Percentiles rank a stretch among this genome's conserved stretches.
These are phyloP conservation scores for Pseudopleuronectes americanus DNA, from an alignment of 2,797 vertebrate genomes.

Conservation along the genomic window DNA sequence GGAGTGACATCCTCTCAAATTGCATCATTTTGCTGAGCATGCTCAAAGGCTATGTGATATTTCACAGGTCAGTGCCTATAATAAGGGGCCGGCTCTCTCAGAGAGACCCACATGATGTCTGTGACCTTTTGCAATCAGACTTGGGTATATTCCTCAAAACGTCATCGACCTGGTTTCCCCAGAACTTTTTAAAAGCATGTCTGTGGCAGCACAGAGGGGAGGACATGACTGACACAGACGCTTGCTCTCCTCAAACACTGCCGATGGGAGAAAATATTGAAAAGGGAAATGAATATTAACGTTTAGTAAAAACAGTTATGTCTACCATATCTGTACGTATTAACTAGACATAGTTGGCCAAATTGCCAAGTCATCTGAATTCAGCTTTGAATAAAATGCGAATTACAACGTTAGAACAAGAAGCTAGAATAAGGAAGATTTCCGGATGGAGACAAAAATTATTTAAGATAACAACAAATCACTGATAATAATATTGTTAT, in stretches of 20 bases:
- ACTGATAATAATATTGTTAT: not conserved
- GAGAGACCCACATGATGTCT: slow-evolving; percentile 80
- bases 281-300: not conserved
- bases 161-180: slow-evolving; percentile 6
- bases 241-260: not conserved
- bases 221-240: slow-evolving; percentile 28
- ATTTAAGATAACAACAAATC: not conserved
- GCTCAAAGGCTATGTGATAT: slow-evolving; percentile 77
- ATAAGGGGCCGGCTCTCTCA: slow-evolving; percentile 70
- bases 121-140: slow-evolving; percentile 82
- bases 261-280: not conserved
- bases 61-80: slow-evolving; percentile 84
- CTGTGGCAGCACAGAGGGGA: slow-evolving; percentile 21
- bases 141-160: slow-evolving; percentile 71
- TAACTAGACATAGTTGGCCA: not conserved
- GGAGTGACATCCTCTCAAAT: slow-evolving; percentile 84
- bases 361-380: not conserved
- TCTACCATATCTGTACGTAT: not conserved
- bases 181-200: slow-evolving; percentile 56
- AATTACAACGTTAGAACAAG: too few relatives aligned
- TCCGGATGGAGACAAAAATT: not conserved
- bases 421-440: not conserved
- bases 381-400: too few relatives aligned
- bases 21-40: slow-evolving; percentile 83
- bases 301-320: not conserved